Conservation (phyloP, 2,113 vertebrate species). For the Epinephelus fuscoguttatus region DNA sequence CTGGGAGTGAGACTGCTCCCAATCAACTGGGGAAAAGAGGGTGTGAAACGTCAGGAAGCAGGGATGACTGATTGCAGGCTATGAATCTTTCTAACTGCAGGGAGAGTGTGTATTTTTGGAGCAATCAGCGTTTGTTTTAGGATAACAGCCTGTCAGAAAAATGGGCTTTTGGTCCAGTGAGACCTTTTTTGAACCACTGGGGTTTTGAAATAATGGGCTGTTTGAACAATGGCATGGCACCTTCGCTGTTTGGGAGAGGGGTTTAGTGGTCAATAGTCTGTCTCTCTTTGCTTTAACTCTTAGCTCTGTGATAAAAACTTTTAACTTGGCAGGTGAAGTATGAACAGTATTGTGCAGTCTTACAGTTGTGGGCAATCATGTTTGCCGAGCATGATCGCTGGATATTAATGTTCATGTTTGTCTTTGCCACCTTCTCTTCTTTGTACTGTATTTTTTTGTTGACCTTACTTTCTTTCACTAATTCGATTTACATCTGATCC, state of each 20-base stretch:
- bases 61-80: too few species aligned
- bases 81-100: too few species aligned
- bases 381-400: not conserved
- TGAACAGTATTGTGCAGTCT: conserved; percentile 54
- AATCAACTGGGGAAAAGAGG: too few species aligned
- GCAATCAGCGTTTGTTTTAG: too few species aligned
- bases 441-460: not conserved
- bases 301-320: not conserved
- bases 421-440: not conserved
- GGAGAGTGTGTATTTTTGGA: too few species aligned
- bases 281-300: conserved; percentile 17
- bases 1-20: too few species aligned
- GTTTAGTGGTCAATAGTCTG: not conserved
- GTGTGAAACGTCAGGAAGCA: too few species aligned
- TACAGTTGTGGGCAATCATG: conserved; percentile 41
- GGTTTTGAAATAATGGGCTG: too few species aligned
- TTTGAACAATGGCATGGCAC: too few species aligned
- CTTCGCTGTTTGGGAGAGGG: not conserved
- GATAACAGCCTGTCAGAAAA: too few species aligned
- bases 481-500: not conserved
- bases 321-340: conserved; percentile 13
- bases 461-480: not conserved
- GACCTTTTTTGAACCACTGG: too few species aligned
- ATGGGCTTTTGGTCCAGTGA: too few species aligned
- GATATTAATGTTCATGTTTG: conserved; percentile 17